Evolutionary conservation across 2,888 invertebrate genomes (phyloP).

Genomic region (Zygogramma bicolorata): DNA sequence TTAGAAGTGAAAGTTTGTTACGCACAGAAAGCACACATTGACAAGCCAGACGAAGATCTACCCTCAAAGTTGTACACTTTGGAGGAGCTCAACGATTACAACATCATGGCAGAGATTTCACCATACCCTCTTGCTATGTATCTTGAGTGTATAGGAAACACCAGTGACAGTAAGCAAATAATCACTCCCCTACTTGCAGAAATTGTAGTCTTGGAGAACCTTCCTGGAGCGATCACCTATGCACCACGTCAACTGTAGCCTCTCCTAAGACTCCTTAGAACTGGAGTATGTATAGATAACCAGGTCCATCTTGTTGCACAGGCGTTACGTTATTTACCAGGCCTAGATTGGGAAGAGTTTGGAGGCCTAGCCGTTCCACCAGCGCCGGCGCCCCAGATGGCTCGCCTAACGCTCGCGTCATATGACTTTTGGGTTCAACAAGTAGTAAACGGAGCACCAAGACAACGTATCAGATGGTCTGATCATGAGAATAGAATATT

Average conservation of each 20-base stretch:
- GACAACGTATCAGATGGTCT: not conserved
- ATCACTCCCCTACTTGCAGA: slow-evolving; percentile 32
- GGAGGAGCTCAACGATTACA: slow-evolving; percentile 39
- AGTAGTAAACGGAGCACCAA: not conserved
- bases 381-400: not conserved
- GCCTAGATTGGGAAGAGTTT: slow-evolving; percentile 1
- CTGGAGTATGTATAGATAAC: not conserved
- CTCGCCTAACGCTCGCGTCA: not conserved
- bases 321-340: not conserved
- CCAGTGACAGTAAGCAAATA: slow-evolving; percentile 20
- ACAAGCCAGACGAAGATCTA: slow-evolving; percentile 44
- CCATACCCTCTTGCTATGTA: slow-evolving; percentile 25
- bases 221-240: slow-evolving; percentile 26
- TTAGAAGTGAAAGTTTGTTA: slow-evolving; percentile 41
- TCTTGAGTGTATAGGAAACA: slow-evolving; percentile 25
- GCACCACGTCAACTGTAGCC: slow-evolving; percentile 17
- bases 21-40: slow-evolving; percentile 40
- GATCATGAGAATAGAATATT: not conserved
- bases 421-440: not conserved
- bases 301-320: slow-evolving; percentile 12
- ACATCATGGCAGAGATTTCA: slow-evolving; percentile 35
- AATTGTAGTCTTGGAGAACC: not conserved
- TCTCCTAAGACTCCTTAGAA: not conserved
- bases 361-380: not conserved
- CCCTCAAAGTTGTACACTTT: slow-evolving; percentile 36